Evolutionary conservation across 2,113 vertebrate species (phyloP).

Genomic region (Todiramphus chloris): DNA sequence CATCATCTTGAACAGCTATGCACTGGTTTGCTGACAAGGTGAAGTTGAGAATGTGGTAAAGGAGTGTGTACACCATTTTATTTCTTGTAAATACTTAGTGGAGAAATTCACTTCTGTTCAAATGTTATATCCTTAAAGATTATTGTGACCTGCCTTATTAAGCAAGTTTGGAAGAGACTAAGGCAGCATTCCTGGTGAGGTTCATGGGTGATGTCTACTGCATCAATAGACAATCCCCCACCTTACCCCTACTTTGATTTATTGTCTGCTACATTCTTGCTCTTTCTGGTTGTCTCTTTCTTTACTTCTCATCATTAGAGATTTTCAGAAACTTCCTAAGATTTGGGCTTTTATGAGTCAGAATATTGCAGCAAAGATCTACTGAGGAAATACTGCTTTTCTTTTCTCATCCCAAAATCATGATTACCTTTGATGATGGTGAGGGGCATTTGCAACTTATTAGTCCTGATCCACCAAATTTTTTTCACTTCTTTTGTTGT

Average conservation of each 20-base stretch:
- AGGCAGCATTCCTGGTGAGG: not conserved
- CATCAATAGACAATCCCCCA: fast-evolving
- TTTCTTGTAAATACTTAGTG: not conserved
- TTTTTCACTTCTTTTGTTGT: not conserved
- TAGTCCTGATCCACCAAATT: not conserved
- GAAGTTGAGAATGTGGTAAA: not conserved
- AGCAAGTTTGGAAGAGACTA: not conserved
- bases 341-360: not conserved
- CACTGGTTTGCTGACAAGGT: not conserved
- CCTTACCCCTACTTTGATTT: not conserved
- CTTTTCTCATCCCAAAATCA: fast-evolving
- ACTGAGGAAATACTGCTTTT: not conserved
- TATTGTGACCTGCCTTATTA: not conserved
- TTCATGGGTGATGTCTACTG: not conserved
- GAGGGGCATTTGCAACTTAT: not conserved
- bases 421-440: not conserved
- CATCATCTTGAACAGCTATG: not conserved
- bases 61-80: fast-evolving
- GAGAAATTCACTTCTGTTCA: not conserved
- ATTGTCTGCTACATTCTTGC: not conserved
- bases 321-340: not conserved
- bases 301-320: not conserved
- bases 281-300: not conserved
- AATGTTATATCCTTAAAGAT: not conserved
- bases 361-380: not conserved